Evolutionary conservation across 2,888 invertebrate genomes (phyloP), one percentile per base, ranked within the genome.

Genomic region (Hermaeophaga mercurialis): DNA sequence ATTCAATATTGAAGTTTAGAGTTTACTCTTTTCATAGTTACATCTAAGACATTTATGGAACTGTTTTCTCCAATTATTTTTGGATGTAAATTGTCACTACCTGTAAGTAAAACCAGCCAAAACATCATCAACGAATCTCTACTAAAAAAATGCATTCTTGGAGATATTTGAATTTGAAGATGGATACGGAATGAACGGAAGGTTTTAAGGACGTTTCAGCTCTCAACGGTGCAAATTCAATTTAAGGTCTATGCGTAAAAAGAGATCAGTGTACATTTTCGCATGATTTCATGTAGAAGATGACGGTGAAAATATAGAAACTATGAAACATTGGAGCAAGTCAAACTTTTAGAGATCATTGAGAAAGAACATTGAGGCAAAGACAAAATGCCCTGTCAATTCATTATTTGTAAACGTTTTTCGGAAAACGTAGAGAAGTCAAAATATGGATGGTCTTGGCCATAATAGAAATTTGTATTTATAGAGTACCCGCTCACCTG

Each of bases 361-460:
- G 93, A 94, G 73, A 91, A 94, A 78, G 99, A 99, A 74, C 97
- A 96, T 68, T 94, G 90, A 0, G 87, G 85, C 67, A 6, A 85
- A 66, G 82, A 82, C 50, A 88, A 89, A 69, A 84, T 88, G 72
- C 94, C 94, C 8, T 15, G 3, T 34, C 8, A 22, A 12, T 7
- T 3, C 41, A 43, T 57, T 59, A 96, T 99, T 70, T 99, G 99
- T 81, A 98, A 92, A 81, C 91, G 88, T 77, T 99, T 99, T 80
- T 77, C 99, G 69, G 96, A 98, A 79, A 99, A 99, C 2, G 94
- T 99, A 0, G 99, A 99, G 76, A 94, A 88, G 75, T 91, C 90
- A 6, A 99, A 99, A 76, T 99, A 99, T 73, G 99, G 99, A 58
- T 99, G 99, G 99, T 99, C 99, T 78, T 99, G 99, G 99, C 89